phyloP scores from a whole-genome alignment of 2,888 invertebrate species.

The Agonopterix arenella region DNA sequence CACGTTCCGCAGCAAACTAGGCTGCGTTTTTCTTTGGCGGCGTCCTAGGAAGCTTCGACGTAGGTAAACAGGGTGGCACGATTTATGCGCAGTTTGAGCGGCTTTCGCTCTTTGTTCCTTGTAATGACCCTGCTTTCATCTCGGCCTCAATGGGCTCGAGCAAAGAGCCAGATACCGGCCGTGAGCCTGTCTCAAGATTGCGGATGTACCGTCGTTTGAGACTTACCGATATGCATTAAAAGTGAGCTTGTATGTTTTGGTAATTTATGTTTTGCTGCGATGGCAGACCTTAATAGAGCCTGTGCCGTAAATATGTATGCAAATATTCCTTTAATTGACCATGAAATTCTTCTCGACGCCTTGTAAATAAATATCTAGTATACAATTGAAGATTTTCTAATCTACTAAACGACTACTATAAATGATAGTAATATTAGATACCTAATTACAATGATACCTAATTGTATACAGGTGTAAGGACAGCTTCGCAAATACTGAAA shows the following conservation, averaged over 20 bases:
- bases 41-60: slow-evolving; percentile 56
- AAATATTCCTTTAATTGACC: too few relatives aligned
- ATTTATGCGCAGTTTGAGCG: slow-evolving; percentile 71
- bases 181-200: slow-evolving; percentile 26
- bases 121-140: slow-evolving; percentile 75
- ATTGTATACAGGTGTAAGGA: too few relatives aligned
- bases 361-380: too few relatives aligned
- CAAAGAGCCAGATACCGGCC: slow-evolving; percentile 57
- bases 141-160: slow-evolving; percentile 58
- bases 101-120: slow-evolving; percentile 71
- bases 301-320: too few relatives aligned
- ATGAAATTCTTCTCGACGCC: too few relatives aligned
- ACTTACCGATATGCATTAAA: slow-evolving; percentile 3
- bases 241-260: neutral
- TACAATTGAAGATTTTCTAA: too few relatives aligned
- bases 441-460: too few relatives aligned
- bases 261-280: neutral
- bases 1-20: slow-evolving; percentile 45
- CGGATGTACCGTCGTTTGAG: slow-evolving; percentile 9
- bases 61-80: slow-evolving; percentile 66
- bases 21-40: slow-evolving; percentile 66
- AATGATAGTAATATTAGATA: too few relatives aligned
- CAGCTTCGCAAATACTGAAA: too few relatives aligned
- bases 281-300: neutral
- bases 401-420: too few relatives aligned